Evolutionary conservation across 2,888 invertebrate species (phyloP), one percentile per base, ranked within the genome.

Genomic region (Calameuta idolon): DNA sequence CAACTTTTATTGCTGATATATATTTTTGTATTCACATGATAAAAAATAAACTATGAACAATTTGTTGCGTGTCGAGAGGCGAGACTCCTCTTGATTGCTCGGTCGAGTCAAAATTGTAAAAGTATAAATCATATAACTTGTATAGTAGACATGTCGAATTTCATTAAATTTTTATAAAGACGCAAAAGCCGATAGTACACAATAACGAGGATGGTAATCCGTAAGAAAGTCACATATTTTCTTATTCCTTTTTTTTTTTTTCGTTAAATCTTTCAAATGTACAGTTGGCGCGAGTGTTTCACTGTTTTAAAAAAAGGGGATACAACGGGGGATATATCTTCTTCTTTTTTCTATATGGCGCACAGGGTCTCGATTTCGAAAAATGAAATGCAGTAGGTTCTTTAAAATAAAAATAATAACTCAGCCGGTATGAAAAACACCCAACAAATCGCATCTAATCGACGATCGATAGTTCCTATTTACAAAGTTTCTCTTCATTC

Each of bases 1-100:
- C 94, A 94, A 93, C 93, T 93, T 90, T 94, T 94, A 94, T 94
- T 94, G 93, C 94, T 93, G 93, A 93, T 93, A 93, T 90, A 90
- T 90, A 91, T 93, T 87, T 86, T 86, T 86, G 85, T 90, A 94
- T 94, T 94, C 93, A 94, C 94, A 94, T 93, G 93, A 94, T 94
- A 94, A 94, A 94, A 94, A 94, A 94, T 94, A 94, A 94, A 94
- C 93, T 94, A 94, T 94, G 93, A 94, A 94, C 94, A 94, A 93
- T 88, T 87, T 85, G 82, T 83, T 78, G 78, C 77, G 78, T 80
- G 79, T 79, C 69, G 76, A 77, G 55, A 55, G 55, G 55, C 23
- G 55, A 55, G 55, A 55, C 55, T 55, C 55, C 55, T 55, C 55
- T 23, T 55, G 55, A 55, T 55, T 55, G 55, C 55, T 55, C 55